Evolutionary conservation across 1,140 invertebrate genomes (phyloP), one percentile per base, ranked within the genome.

Genomic region (Drosophila truncata): DNA sequence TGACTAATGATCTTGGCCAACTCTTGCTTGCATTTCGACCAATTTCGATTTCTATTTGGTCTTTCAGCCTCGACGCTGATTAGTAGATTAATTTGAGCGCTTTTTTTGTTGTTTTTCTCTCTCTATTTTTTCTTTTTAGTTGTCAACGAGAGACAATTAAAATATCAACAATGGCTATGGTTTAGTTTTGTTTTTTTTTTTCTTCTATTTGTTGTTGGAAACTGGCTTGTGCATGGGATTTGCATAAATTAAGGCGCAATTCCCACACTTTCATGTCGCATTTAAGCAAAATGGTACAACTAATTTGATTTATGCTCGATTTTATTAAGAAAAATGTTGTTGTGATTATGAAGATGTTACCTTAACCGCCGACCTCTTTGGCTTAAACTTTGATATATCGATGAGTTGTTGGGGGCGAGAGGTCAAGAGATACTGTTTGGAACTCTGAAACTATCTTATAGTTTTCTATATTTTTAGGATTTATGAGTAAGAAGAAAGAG

Each of bases 91-190:
- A 88, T 87, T 59, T 66, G 46, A 35, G 23, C 37, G 49, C 25
- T 41, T 27, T 69, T 27, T 49, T n/a, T 54, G 11, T 9, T 13
- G 7, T 37, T 14, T 67, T 23, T 75, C 54, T 57, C 54, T 50
- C 62, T 64, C 57, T 35, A 20, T 27, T 54, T 41, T 67, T 27
- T 65, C 49, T 35, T 58, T 58, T 31, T 42, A 76, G 62, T 90
- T 88, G 84, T 90, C 85, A 88, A 85, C 84, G 76, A 81, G 80
- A 78, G 67, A 75, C 85, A 88, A 81, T 88, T 90, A 85, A 85
- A 88, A 90, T 88, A 90, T 90, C 81, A 88, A 81, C 85, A 72
- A 75, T 55, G 71, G 41, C 49, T 42, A 13, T 44, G 41, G 63
- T 23, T 54, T 35, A 27, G 46, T 54, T 54, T 31, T 11, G 27